Percentiles rank a stretch among this genome's conserved stretches.
phyloP scores from a whole-genome alignment of 1,140 invertebrate species.

The Daktulosphaira vitifoliae region DNA sequence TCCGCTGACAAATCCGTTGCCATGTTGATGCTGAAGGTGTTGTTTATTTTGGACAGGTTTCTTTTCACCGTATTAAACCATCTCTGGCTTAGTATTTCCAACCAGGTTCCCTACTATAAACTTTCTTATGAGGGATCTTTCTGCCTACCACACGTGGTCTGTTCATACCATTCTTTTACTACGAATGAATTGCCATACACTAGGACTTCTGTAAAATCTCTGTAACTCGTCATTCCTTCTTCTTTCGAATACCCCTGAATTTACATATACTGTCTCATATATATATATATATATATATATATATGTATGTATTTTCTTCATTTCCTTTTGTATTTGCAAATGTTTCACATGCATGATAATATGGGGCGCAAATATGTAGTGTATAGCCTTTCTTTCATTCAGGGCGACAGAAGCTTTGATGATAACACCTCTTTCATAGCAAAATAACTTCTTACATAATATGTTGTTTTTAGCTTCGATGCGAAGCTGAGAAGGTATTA shows the following conservation, averaged over 20 bases:
- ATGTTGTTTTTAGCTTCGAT: too few species aligned
- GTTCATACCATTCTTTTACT: not conserved
- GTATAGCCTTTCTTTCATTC: not conserved
- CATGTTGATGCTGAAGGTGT: slow-evolving; percentile 6
- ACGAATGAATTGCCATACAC: not conserved
- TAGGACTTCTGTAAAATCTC: too few species aligned
- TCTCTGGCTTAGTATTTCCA: not conserved
- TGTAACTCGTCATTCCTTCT: too few species aligned
- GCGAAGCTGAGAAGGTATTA: too few species aligned
- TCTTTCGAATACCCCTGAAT: too few species aligned
- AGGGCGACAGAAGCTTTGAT: not conserved
- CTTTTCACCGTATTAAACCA: not conserved
- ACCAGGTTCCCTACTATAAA: not conserved
- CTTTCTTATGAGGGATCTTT: not conserved
- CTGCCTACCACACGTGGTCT: not conserved
- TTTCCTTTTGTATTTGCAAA: not conserved
- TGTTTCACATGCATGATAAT: not conserved
- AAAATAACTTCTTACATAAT: not conserved
- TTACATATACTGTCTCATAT: not conserved
- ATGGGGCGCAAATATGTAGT: not conserved
- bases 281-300: too few species aligned
- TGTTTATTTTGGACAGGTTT: slow-evolving; percentile 7
- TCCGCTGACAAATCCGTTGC: not conserved
- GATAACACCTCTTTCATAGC: not conserved
- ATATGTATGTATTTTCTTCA: not conserved